Evolutionary conservation across 2,797 vertebrate species (phyloP).

Genomic region (Eidolon dupreanum): DNA sequence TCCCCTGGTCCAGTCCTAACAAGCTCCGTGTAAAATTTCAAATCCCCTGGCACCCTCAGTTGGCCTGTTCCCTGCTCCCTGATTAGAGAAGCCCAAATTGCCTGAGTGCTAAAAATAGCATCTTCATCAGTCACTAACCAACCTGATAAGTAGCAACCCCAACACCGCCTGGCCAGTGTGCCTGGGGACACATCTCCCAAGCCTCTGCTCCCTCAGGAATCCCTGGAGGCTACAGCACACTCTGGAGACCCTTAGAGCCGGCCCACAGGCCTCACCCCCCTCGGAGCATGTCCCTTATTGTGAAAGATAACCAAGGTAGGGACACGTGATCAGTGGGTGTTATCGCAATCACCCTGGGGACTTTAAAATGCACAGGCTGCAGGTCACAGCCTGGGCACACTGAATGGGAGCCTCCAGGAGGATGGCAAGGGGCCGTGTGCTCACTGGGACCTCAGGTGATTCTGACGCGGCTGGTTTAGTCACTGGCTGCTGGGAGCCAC

Average conservation of each 20-base stretch:
- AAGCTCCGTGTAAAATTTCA: slow-evolving; percentile 34
- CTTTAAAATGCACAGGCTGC: not conserved
- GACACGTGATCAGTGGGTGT: not conserved
- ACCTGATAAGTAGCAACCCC: not conserved
- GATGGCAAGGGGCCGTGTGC: fast-evolving
- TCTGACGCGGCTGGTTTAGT: not conserved
- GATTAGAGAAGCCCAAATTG: slow-evolving; percentile 68
- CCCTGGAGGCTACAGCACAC: not conserved
- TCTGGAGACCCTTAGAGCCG: not conserved
- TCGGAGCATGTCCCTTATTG: not conserved
- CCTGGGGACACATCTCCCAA: not conserved
- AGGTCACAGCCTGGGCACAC: not conserved
- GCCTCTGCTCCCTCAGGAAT: slow-evolving; percentile 16
- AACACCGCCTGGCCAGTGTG: not conserved
- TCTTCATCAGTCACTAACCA: slow-evolving; percentile 59
- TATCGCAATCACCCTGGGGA: not conserved
- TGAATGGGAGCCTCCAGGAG: not conserved
- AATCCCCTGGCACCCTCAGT: slow-evolving; percentile 22
- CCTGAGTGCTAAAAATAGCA: slow-evolving; percentile 68
- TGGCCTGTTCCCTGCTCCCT: slow-evolving; percentile 53
- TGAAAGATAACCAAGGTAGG: not conserved
- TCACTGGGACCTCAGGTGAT: not conserved
- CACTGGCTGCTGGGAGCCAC: no score
- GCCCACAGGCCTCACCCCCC: not conserved
- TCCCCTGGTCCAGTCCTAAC: slow-evolving; percentile 8